A percentile compares a stretch with the other conserved stretches of the same genome.
Evolutionary conservation across 2,113 vertebrate genomes (phyloP).

Genomic region (Dolichallabes microphthalmus): DNA sequence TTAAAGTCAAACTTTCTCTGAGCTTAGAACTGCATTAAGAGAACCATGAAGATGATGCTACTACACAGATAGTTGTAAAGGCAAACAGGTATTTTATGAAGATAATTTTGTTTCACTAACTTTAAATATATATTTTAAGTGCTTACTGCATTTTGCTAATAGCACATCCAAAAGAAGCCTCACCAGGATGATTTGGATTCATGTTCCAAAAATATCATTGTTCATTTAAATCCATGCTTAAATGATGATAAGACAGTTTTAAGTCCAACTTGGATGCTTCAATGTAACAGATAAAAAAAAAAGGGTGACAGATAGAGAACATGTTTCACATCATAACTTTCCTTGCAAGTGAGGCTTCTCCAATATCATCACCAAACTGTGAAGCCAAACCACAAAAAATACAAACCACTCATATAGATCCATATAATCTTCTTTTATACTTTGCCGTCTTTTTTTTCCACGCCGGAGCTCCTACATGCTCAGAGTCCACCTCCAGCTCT

Average conservation of each 20-base stretch:
- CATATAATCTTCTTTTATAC: slow-evolving; percentile 1
- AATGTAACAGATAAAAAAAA: background rate
- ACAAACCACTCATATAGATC: background rate
- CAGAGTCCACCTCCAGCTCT: slow-evolving; percentile 27
- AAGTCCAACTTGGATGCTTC: background rate
- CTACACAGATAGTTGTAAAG: background rate
- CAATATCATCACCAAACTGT: background rate
- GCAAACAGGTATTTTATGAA: background rate
- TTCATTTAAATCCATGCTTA: background rate
- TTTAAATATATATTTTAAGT: too few species aligned
- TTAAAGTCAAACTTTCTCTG: background rate
- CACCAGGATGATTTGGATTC: background rate
- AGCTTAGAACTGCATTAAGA: background rate
- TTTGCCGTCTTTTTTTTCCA: slow-evolving; percentile 14
- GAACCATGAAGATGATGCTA: background rate
- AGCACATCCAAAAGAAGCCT: background rate
- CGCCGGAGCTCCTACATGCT: background rate
- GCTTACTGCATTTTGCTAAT: background rate
- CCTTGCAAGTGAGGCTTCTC: background rate
- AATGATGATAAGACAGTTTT: background rate
- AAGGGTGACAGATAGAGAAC: background rate
- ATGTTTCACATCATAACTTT: background rate
- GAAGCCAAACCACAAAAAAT: slow-evolving; percentile 7
- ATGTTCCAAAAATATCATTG: background rate
- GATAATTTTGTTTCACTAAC: background rate